These are phyloP conservation scores for Phalacrocorax pelagicus DNA, from an alignment of 2,113 vertebrate genomes.

Conservation along the genomic window DNA sequence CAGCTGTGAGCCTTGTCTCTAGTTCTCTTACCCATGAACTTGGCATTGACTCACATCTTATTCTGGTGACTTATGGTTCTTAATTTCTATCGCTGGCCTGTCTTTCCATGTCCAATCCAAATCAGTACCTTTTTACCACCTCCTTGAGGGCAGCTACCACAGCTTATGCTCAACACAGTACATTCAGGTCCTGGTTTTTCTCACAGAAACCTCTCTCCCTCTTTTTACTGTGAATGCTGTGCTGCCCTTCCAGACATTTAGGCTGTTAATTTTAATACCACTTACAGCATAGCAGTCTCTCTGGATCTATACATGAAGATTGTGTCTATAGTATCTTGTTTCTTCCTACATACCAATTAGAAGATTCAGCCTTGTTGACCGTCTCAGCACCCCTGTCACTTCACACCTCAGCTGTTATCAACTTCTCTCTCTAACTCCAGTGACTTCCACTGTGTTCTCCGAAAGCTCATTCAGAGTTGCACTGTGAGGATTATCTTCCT, in stretches of 20 bases:
- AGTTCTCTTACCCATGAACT: neutral
- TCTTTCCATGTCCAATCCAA: neutral
- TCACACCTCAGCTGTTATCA: neutral
- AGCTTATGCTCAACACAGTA: neutral
- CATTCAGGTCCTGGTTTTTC: neutral
- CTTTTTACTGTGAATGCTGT: neutral
- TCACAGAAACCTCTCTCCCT: neutral
- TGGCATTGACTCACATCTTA: neutral
- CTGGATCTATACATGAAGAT: neutral
- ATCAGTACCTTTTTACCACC: neutral
- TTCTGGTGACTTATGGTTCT: neutral
- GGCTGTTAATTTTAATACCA: neutral
- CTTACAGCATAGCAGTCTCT: neutral
- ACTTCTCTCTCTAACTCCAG: neutral
- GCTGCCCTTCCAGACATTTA: neutral
- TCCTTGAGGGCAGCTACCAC: neutral
- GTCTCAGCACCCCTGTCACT: neutral
- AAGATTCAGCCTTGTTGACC: neutral
- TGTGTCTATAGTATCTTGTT: neutral
- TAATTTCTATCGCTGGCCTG: neutral
- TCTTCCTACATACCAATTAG: neutral
- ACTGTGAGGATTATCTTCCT: slow-evolving; percentile 12
- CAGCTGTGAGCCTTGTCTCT: neutral
- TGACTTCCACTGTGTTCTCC: neutral
- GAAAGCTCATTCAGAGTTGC: neutral